These are phyloP conservation scores for Panthera leo DNA, from an alignment of 2,113 vertebrate species.

Conservation along the genomic window DNA sequence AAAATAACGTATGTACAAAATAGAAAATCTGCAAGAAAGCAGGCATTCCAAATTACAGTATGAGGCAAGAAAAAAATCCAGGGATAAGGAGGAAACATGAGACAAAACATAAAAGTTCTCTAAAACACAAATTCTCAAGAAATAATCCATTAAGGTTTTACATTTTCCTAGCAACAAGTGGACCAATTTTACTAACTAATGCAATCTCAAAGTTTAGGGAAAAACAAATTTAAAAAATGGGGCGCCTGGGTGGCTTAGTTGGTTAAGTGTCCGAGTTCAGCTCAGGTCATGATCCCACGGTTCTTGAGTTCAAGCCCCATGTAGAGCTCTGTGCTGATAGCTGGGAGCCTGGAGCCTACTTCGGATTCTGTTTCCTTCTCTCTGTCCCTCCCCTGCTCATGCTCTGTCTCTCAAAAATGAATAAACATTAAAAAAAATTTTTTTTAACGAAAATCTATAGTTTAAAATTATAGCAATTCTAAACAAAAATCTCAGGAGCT, in stretches of 20 bases:
- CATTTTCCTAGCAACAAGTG: background rate
- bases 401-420: too few relatives aligned
- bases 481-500: conserved; percentile 37
- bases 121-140: conserved; percentile 37
- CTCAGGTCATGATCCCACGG: background rate
- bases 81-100: background rate
- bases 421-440: too few relatives aligned
- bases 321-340: background rate
- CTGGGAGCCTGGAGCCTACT: too few relatives aligned
- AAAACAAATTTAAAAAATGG: too few relatives aligned
- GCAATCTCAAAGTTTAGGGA: background rate
- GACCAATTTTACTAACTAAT: background rate
- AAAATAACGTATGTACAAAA: conserved; percentile 99
- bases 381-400: too few relatives aligned
- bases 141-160: background rate
- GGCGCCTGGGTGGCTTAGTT: background rate
- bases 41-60: conserved; percentile 20
- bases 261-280: background rate
- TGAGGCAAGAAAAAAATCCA: background rate
- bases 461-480: background rate
- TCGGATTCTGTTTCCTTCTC: too few relatives aligned
- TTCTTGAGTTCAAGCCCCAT: background rate
- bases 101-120: background rate
- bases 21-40: conserved; percentile 94
- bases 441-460: background rate